Percentiles rank a stretch among this genome's conserved stretches.
Evolutionary conservation across 1,140 invertebrate species (phyloP).

Genomic region (Drosophila kurseongensis): DNA sequence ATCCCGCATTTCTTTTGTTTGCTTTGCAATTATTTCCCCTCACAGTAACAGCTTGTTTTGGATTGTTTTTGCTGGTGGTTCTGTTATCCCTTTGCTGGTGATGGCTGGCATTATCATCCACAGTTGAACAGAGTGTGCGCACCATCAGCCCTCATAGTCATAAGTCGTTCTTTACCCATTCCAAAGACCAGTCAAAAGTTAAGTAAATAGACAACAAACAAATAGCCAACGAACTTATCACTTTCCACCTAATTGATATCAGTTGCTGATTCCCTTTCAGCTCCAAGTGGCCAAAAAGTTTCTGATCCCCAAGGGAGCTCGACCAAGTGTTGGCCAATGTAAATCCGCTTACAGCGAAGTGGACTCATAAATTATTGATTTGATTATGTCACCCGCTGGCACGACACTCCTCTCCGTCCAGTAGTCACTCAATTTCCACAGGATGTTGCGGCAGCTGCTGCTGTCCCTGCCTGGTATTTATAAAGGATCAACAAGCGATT

Average conservation of each 20-base stretch:
- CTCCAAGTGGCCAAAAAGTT: constrained; percentile 51
- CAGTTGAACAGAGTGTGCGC: constrained; percentile 70
- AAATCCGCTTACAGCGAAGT: constrained; percentile 78
- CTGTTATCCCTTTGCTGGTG: constrained; percentile 44
- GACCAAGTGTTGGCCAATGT: constrained; percentile 68
- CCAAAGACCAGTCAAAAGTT: constrained; percentile 56
- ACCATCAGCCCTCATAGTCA: not conserved
- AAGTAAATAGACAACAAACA: constrained; percentile 50
- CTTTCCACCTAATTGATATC: constrained; percentile 79
- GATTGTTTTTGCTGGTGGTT: not conserved
- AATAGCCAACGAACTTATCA: constrained; percentile 68
- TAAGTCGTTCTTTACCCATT: not conserved
- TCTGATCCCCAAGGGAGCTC: constrained; percentile 23
- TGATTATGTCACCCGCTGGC: constrained; percentile 74
- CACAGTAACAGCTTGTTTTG: constrained; percentile 32
- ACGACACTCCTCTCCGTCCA: constrained; percentile 1
- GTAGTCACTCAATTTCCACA: constrained; percentile 13
- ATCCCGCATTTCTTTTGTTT: constrained; percentile 45
- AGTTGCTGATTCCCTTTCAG: constrained; percentile 64
- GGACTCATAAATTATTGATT: constrained; percentile 82
- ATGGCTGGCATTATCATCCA: constrained; percentile 68
- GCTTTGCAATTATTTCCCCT: constrained; percentile 77
- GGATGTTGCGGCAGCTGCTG: constrained; percentile 41
- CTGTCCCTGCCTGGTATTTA: constrained; percentile 64
- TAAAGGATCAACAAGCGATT: constrained; percentile 82